Percentiles rank a stretch among this genome's conserved stretches.
These are phyloP conservation scores for Zaprionus ghesquierei DNA, from an alignment of 1,140 invertebrate species.

Conservation along the genomic window DNA sequence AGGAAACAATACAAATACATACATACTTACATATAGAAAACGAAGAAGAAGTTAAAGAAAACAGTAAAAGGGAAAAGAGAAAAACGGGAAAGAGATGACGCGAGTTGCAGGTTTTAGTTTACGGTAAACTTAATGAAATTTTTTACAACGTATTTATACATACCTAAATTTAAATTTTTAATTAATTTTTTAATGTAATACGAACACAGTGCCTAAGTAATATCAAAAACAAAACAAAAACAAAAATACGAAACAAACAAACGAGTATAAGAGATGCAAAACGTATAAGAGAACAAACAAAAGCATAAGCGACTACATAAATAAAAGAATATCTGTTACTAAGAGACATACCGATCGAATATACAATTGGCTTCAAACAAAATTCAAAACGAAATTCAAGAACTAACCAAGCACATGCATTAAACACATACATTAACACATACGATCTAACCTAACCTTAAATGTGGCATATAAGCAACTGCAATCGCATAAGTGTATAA, in stretches of 20 bases:
- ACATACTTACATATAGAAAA: slow-evolving; percentile 39
- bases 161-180: slow-evolving; percentile 81
- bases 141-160: slow-evolving; percentile 82
- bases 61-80: not conserved
- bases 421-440: slow-evolving; percentile 14
- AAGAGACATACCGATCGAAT: slow-evolving; percentile 39
- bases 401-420: slow-evolving; percentile 24
- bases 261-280: slow-evolving; percentile 58
- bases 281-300: slow-evolving; percentile 51
- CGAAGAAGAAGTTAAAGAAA: not conserved
- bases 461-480: slow-evolving; percentile 24
- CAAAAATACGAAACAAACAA: slow-evolving; percentile 56
- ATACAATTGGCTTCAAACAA: slow-evolving; percentile 37
- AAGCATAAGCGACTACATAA: slow-evolving; percentile 44
- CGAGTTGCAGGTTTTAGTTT: slow-evolving; percentile 77
- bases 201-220: slow-evolving; percentile 83
- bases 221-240: slow-evolving; percentile 74
- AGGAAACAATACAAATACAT: slow-evolving; percentile 26
- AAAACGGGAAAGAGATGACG: not conserved
- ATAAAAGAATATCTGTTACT: slow-evolving; percentile 58
- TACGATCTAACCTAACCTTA: slow-evolving; percentile 32
- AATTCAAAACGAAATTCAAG: slow-evolving; percentile 46
- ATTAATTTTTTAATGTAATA: slow-evolving; percentile 83
- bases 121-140: slow-evolving; percentile 81
- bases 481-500: slow-evolving; percentile 59